Conservation (phyloP, 2,797 vertebrate genomes). For the Xiphophorus birchmanni region DNA sequence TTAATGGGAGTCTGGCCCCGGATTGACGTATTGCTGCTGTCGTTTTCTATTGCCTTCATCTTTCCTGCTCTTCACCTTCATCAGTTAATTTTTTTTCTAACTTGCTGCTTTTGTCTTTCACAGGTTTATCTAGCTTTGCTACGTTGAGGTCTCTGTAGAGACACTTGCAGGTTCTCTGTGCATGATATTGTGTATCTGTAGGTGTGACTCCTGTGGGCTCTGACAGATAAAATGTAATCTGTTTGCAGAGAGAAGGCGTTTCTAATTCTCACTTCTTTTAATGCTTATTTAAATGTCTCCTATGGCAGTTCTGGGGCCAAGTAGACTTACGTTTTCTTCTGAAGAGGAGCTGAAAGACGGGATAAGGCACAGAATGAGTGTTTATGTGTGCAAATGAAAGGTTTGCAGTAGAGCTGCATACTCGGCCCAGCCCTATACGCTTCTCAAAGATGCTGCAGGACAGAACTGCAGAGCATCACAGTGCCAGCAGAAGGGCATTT, state of each 20-base stretch:
- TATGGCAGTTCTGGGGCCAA: constrained; percentile 40
- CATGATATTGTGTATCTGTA: constrained; percentile 20
- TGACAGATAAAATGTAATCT: constrained; percentile 34
- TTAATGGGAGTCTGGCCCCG: constrained; percentile 42
- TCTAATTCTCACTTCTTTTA: constrained; percentile 35
- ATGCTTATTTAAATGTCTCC: constrained; percentile 36
- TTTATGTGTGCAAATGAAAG: constrained; percentile 23
- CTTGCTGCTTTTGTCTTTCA: constrained; percentile 58
- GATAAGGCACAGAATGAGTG: constrained; percentile 38
- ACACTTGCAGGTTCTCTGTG: constrained; percentile 12
- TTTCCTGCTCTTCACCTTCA: constrained; percentile 39
- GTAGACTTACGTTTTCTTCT: constrained; percentile 36
- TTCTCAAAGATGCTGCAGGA: constrained; percentile 37
- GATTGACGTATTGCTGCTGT: constrained; percentile 50
- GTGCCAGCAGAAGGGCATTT: constrained; percentile 48
- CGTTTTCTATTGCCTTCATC: constrained; percentile 59
- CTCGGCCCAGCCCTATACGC: constrained; percentile 43
- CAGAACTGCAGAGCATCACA: constrained; percentile 28
- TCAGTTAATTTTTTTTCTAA: constrained; percentile 42
- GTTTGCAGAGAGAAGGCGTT: constrained; percentile 25
- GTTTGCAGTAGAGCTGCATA: constrained; percentile 55
- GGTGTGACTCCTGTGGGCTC: constrained; percentile 6
- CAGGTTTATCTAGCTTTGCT: constrained; percentile 58
- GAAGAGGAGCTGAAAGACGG: constrained; percentile 37
- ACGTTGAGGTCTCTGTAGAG: constrained; percentile 29